phyloP scores from a whole-genome alignment of 1,140 invertebrate genomes.

The Macrosteles quadrilineatus region DNA sequence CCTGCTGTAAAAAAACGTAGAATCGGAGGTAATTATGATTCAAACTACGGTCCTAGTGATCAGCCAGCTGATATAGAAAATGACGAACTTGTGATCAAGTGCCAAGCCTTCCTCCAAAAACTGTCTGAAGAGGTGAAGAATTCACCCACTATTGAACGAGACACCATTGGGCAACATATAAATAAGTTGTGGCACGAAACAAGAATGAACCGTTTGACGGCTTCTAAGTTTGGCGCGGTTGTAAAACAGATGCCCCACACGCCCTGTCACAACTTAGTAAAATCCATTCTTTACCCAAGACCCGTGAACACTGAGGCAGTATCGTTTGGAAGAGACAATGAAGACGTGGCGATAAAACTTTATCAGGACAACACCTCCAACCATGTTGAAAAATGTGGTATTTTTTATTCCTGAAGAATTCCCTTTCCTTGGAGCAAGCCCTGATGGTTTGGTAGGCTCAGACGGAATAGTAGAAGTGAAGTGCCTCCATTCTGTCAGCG shows the following conservation, averaged over 20 bases:
- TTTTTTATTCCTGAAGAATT: conserved; percentile 4
- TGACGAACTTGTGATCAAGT: not conserved
- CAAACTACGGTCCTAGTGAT: not conserved
- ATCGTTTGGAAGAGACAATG: conserved; percentile 5
- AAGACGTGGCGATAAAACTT: not conserved
- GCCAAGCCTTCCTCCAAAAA: not conserved
- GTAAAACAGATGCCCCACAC: not conserved
- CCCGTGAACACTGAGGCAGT: not conserved
- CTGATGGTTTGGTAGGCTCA: too few species aligned
- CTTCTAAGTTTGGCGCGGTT: conserved; percentile 4
- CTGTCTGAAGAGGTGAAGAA: not conserved
- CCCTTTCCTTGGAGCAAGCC: not conserved
- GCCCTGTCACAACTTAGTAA: conserved; percentile 1
- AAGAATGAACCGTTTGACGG: conserved; percentile 7
- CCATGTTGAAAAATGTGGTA: not conserved
- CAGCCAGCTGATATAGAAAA: not conserved
- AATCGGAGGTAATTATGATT: not conserved
- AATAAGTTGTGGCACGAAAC: not conserved
- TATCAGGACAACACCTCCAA: not conserved
- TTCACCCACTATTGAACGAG: not conserved
- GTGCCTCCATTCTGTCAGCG: too few species aligned
- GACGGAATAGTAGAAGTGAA: too few species aligned
- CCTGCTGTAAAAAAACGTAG: not conserved
- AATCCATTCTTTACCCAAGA: not conserved
- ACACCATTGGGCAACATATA: not conserved